A percentile compares a stretch with the other conserved stretches of the same genome.
Conservation (phyloP, 2,888 invertebrate genomes). For the Drosophila niveifrons region DNA sequence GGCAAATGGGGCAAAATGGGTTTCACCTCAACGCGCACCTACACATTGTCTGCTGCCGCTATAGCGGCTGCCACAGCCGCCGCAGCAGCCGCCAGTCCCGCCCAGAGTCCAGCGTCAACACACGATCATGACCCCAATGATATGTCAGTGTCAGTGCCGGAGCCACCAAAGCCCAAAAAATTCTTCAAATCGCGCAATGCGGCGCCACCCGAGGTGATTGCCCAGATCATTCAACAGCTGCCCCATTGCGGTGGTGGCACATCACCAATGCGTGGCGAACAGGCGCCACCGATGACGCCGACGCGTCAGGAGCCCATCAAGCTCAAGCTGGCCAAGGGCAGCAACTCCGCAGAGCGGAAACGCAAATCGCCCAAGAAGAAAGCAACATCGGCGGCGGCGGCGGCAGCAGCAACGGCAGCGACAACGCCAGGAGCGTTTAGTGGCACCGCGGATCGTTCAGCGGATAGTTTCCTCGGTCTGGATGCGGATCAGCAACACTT, state of each 20-base stretch:
- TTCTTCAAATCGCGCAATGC: constrained; percentile 95
- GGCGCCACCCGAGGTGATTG: constrained; percentile 86
- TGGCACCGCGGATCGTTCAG: constrained; percentile 21
- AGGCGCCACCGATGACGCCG: constrained; percentile 47
- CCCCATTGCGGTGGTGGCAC: constrained; percentile 77
- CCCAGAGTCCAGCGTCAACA: constrained; percentile 71
- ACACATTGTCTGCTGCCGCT: constrained; percentile 83
- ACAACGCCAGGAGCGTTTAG: constrained; percentile 68
- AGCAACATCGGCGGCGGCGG: constrained; percentile 33
- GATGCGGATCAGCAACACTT: constrained; percentile 39
- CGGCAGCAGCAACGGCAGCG: constrained; percentile 34
- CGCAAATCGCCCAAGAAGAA: constrained; percentile 80
- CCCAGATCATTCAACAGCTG: constrained; percentile 84
- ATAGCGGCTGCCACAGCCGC: constrained; percentile 74
- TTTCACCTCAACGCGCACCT: constrained; percentile 93
- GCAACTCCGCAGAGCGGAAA: constrained; percentile 82
- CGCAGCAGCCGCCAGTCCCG: constrained; percentile 71
- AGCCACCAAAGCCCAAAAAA: constrained; percentile 92
- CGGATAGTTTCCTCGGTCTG: constrained; percentile 39
- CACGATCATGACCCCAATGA: constrained; percentile 83
- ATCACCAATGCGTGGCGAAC: constrained; percentile 84
- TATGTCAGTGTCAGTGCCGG: constrained; percentile 78
- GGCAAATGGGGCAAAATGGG: constrained; percentile 98
- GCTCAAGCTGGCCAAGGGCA: constrained; percentile 82
- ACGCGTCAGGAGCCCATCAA: constrained; percentile 79